phyloP scores from a whole-genome alignment of 2,113 vertebrate genomes.

The Aepyceros melampus region DNA sequence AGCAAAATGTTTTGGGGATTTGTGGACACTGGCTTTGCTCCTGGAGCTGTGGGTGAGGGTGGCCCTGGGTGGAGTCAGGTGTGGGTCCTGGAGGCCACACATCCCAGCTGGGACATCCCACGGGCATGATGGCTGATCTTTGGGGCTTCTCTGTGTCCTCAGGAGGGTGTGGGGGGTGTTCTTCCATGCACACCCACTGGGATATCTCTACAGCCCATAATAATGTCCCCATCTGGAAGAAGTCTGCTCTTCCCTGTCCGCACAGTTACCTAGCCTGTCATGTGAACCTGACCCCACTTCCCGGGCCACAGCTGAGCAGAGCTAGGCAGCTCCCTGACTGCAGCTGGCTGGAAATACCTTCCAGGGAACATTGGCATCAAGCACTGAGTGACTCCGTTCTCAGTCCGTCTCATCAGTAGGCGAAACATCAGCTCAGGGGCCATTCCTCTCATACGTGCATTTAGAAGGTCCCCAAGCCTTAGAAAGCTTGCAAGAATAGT shows the following conservation, averaged over 20 bases:
- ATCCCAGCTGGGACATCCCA: background rate
- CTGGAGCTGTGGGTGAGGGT: background rate
- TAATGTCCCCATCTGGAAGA: background rate
- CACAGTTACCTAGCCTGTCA: background rate
- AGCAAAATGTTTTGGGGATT: background rate
- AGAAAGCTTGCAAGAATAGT: background rate
- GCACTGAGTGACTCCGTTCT: rapidly evolving
- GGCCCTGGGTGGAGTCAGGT: background rate
- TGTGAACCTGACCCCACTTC: background rate
- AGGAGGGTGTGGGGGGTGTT: background rate
- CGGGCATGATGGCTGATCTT: too few species aligned
- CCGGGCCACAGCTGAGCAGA: background rate
- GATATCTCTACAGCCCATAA: background rate
- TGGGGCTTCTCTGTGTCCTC: background rate
- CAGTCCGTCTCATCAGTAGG: background rate
- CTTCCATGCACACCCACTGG: background rate
- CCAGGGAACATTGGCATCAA: background rate
- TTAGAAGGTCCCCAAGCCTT: background rate
- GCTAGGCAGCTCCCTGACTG: background rate
- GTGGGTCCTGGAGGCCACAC: background rate
- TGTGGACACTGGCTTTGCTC: background rate
- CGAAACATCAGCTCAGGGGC: background rate
- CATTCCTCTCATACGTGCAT: background rate
- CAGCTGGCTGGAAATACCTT: background rate
- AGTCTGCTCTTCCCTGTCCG: background rate